A percentile compares a stretch with the other conserved stretches of the same genome.
Evolutionary conservation across 2,113 vertebrate species (phyloP).

Genomic region (Kryptolebias marmoratus): DNA sequence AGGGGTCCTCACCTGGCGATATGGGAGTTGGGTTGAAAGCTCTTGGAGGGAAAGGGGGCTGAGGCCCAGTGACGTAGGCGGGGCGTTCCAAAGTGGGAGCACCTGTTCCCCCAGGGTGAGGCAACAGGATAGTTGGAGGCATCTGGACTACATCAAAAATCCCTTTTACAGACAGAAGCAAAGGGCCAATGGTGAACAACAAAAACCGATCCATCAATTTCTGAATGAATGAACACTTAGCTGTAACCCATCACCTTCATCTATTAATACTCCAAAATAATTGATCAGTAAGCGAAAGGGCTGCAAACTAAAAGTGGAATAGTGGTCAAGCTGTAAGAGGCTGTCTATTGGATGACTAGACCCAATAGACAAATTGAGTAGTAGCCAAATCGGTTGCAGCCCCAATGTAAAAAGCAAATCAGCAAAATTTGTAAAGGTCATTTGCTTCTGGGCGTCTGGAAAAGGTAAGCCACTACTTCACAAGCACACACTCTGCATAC

Average conservation of each 20-base stretch:
- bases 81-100: conserved; percentile 97
- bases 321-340: conserved; percentile 65
- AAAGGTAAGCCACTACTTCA: conserved; percentile 83
- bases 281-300: conserved; percentile 61
- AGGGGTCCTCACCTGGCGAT: conserved; percentile 90
- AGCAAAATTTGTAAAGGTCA: conserved; percentile 74
- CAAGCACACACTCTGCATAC: conserved; percentile 64
- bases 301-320: conserved; percentile 59
- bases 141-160: conserved; percentile 99
- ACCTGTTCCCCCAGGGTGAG: conserved; percentile 95
- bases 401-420: conserved; percentile 59
- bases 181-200: conserved; percentile 82
- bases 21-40: conserved; percentile 95
- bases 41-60: conserved; percentile 93
- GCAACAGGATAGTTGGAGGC: conserved; percentile 97
- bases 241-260: conserved; percentile 59
- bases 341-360: conserved; percentile 34
- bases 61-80: conserved; percentile 94
- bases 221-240: conserved; percentile 58
- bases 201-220: conserved; percentile 75
- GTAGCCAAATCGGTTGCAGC: conserved; percentile 67
- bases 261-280: conserved; percentile 60
- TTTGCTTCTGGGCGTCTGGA: conserved; percentile 87
- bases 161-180: conserved; percentile 90
- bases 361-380: conserved; percentile 42